Evolutionary conservation across 2,888 invertebrate species (phyloP), one percentile per base, ranked within the genome.

Genomic region (Atherix ibis): DNA sequence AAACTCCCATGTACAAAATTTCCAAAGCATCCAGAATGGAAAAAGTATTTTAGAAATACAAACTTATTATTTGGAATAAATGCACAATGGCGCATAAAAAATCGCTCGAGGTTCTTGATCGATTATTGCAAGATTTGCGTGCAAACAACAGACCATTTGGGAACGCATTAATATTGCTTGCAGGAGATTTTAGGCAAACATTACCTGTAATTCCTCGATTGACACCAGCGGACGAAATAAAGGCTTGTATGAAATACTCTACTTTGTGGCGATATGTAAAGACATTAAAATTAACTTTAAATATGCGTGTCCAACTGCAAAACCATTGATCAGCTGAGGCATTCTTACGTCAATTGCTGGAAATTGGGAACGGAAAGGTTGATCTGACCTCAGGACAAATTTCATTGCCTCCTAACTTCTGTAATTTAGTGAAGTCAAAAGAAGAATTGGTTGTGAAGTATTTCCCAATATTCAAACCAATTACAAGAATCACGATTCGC

Each of bases 11-110:
- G 17, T 51, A 49, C 37, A 48, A 47, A 34, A 46, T 53, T 43
- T 36, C 48, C 31, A 47, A 46, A 46, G 42, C 43, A 32, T 48
- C 48, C 13, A 46, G 44, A 39, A 48, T 47, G 44, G 50, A 44
- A 28, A 46, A 43, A 46, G 44, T 54, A 32, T 40, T 51, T 27
- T 40, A 36, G 29, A 33, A 41, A 36, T 46, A 46, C 28, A 43
- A 42, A 42, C 38, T 52, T 17, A 49, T 52, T 15, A 36, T 53
- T 33, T 50, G 48, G 46, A 43, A 45, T 37, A 44, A 47, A 39
- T 45, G 44, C 37, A 49, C n/a, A n/a, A n/a, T n/a, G n/a, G n/a
- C n/a, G n/a, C n/a, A n/a, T n/a, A n/a, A n/a, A n/a, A n/a, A n/a
- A 30, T 38, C 44, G 37, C 41, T 48, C 13, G 48, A 48, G 39